phyloP scores from a whole-genome alignment of 1,140 invertebrate species.

The Gyrodactylus bullatarudis region DNA sequence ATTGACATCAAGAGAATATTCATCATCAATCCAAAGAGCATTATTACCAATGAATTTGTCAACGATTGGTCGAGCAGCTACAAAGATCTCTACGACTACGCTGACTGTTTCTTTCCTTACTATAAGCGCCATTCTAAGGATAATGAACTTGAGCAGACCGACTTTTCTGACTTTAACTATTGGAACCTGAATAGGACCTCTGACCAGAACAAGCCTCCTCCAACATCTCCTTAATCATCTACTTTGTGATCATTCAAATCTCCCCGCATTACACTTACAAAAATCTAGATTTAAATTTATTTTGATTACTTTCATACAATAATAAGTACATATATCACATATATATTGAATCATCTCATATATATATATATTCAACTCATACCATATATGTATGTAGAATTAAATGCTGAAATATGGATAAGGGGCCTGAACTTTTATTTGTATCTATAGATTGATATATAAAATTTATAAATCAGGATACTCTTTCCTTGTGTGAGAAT shows the following conservation, averaged over 20 bases:
- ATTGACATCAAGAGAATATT: not conserved
- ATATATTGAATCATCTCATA: no score
- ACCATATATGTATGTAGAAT: no score
- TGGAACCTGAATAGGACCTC: not conserved
- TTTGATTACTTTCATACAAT: not conserved
- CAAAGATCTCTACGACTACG: not conserved
- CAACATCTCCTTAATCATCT: no score
- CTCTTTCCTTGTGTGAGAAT: no score
- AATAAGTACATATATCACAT: not conserved
- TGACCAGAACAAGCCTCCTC: not conserved
- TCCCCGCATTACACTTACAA: no score
- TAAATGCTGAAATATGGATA: no score
- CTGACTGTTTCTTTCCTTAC: conserved; percentile 3
- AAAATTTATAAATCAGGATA: no score
- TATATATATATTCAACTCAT: no score
- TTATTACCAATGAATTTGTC: not conserved
- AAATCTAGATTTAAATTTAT: not conserved
- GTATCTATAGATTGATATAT: no score
- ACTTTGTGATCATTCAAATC: no score
- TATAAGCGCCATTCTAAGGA: not conserved
- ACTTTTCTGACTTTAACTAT: not conserved
- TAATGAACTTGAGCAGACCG: not conserved
- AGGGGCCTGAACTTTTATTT: no score
- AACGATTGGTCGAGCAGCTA: not conserved
- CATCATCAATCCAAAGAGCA: conserved; percentile 4